Base-by-base conservation (phyloP, 2,888 invertebrate species). In the Elgonia sp. region DNA sequence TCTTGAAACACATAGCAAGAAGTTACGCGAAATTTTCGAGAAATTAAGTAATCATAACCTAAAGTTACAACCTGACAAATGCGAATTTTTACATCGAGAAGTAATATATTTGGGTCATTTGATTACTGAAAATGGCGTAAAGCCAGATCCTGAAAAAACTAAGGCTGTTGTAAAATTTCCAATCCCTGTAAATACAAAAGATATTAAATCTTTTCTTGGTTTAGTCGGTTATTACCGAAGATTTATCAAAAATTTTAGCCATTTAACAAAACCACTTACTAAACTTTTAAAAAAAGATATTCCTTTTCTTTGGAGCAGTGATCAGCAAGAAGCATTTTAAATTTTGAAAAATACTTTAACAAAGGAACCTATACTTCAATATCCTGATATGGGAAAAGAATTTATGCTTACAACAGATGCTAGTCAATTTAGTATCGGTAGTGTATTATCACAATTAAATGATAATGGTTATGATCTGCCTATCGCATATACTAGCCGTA, bases 341-440 rank as follows among this genome's bases (percentile, higher is more conserved):
- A 5, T 14, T 1, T 14, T 42, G 9, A 42, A 42, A 42, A 5
- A 42, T 37, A n/a, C 16, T 42, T 42, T 81, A 1, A 79, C 29
- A 9, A 62, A 46, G 14, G 80, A 69, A 55, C 84, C 84, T 3
- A 65, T 82, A n/a, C 53, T 86, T 6, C 82, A 91, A 87, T 93
- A 92, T 83, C 93, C 93, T 16, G 91, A 93, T 88, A 93, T 93
- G 77, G 46, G 42, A 12, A 84, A 90, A 90, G 60, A 83, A 73
- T 93, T 91, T 10, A 18, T 46, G n/a, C 37, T 92, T 60, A 92
- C 91, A 20, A 93, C 94, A 6, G 94, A 94, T 85, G 94, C 93
- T 0, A 91, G 91, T 29, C 12, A 60, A 16, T 57, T 20, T 60
- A 42, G 40, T n/a, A 62, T 87, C 1, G 75, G 75, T 1, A 50